Evolutionary conservation across 2,888 invertebrate species (phyloP), one percentile per base, ranked within the genome.

Genomic region (Serripes groenlandicus): DNA sequence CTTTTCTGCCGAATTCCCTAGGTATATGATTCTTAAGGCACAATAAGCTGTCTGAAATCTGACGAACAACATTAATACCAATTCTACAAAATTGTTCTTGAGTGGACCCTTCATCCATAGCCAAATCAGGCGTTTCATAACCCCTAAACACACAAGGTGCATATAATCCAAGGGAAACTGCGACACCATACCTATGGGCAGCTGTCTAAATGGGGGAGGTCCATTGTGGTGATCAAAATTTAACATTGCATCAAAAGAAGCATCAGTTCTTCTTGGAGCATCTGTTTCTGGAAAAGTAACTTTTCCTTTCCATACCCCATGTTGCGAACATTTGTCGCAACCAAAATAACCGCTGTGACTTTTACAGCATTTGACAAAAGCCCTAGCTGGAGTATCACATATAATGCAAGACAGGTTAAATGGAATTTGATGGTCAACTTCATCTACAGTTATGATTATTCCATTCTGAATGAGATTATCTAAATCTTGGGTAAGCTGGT

Each of bases 61-160:
- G 28, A 60, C 32, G 30, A n/a, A 80, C 21, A 37, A 37, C 52
- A 58, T 28, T 66, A 49, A 72, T 26, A 21, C 69, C 60, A 56
- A 78, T 21, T 37, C 81, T 68, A 18, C 73, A 66, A 21, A n/a
- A n/a, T n/a, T n/a, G n/a, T 54, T 70, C 34, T 49, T 26, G 21
- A 76, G 11, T 28, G 86, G 85, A 11, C 90, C 91, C 75, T 78
- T 84, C 30, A 85, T 82, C 87, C 89, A 89, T 30, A 85, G 54
- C 11, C 71, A 11, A 32, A 91, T 32, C 7, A 90, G 32, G 30
- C 85, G 76, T 78, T 83, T 89, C 54, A 86, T 76, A 7, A 92
- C 90, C 70, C 93, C 93, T 18, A 92, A 70, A 69, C 91, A 92
- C 4, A 91, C 88, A 9, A 90, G 82, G 75, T 93, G 93, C 93